Percentiles rank a stretch among this genome's conserved stretches.
Evolutionary conservation across 2,113 vertebrate species (phyloP).

Genomic region (Pedetes capensis): DNA sequence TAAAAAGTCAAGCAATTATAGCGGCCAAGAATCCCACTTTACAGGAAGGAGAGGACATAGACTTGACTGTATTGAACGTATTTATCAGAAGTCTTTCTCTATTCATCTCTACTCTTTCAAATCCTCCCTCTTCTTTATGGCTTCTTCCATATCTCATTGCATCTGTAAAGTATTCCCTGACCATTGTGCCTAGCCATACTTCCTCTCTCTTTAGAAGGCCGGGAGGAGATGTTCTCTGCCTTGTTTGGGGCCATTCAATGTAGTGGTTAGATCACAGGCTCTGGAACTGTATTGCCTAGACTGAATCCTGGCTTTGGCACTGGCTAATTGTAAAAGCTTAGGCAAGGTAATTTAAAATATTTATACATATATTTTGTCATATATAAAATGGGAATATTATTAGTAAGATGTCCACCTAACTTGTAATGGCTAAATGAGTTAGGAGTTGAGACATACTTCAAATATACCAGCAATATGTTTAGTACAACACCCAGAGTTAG

Average conservation of each 20-base stretch:
- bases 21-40: background rate
- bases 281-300: background rate
- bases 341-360: background rate
- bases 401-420: background rate
- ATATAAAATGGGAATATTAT: background rate
- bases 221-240: background rate
- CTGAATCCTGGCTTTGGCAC: background rate
- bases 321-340: background rate
- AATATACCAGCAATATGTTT: background rate
- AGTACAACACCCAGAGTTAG: background rate
- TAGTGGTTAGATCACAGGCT: background rate
- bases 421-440: background rate
- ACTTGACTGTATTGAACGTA: background rate
- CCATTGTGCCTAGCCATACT: background rate
- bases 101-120: background rate
- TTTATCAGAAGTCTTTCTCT: background rate
- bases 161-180: background rate
- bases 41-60: background rate
- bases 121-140: background rate
- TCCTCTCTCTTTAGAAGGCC: background rate
- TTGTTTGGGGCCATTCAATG: background rate
- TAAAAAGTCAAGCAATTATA: constrained; percentile 32
- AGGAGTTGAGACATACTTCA: background rate
- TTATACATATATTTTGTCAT: background rate
- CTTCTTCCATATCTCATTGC: background rate